phyloP scores from a whole-genome alignment of 2,888 invertebrate species.

The Liposcelis brunnea region DNA sequence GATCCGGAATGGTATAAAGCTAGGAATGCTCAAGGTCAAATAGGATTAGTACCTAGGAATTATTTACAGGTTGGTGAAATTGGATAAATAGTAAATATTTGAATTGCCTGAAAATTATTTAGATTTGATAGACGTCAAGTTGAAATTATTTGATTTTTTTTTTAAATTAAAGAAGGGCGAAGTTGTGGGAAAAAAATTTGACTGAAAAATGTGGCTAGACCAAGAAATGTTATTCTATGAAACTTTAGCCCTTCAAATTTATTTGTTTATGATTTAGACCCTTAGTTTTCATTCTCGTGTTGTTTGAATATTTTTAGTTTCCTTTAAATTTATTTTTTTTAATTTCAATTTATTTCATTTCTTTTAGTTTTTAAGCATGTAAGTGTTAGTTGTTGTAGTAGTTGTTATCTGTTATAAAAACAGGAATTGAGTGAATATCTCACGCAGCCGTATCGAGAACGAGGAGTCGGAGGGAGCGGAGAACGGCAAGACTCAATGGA shows the following conservation, averaged over 20 bases:
- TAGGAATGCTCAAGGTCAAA: slow-evolving; percentile 77
- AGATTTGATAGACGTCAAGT: neutral
- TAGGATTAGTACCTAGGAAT: slow-evolving; percentile 90
- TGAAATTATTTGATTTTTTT: neutral
- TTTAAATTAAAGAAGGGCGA: neutral
- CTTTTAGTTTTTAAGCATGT: neutral
- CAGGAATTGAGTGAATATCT: slow-evolving; percentile 78
- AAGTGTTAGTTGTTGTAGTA: no score
- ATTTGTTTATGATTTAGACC: slow-evolving; percentile 1
- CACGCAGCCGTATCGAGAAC: slow-evolving; percentile 60
- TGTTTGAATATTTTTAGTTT: neutral
- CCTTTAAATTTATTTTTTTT: slow-evolving; percentile 7
- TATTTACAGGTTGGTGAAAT: slow-evolving; percentile 53
- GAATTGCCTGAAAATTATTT: no score
- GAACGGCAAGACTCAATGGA: slow-evolving; percentile 33
- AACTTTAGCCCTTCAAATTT: no score
- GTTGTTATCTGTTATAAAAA: slow-evolving; percentile 12
- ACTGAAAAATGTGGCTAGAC: no score
- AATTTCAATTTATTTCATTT: slow-evolving; percentile 2
- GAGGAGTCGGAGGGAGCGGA: slow-evolving; percentile 25
- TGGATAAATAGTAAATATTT: no score
- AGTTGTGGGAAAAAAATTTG: no score
- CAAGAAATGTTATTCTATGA: no score
- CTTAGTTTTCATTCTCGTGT: slow-evolving; percentile 1
- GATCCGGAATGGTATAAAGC: slow-evolving; percentile 99